These are phyloP conservation scores for Drosophila guanche DNA, from an alignment of 1,140 invertebrate genomes.

Conservation along the genomic window DNA sequence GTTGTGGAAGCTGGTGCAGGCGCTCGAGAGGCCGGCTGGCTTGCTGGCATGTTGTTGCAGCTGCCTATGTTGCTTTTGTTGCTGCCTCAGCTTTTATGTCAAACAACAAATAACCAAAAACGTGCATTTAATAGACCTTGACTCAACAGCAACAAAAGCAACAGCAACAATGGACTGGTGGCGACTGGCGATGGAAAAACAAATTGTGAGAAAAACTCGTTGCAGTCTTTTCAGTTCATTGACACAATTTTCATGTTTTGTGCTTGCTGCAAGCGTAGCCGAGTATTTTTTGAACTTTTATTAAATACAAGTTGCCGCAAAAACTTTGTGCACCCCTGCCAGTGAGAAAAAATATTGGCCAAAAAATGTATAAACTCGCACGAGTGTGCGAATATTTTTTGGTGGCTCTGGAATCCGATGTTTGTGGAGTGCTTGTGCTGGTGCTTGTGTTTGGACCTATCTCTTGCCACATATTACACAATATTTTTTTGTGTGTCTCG, in stretches of 20 bases:
- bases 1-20: conserved; percentile 26
- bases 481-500: conserved; percentile 28
- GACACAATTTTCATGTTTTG: conserved; percentile 63
- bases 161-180: conserved; percentile 5
- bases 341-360: conserved; percentile 6
- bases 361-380: conserved; percentile 13
- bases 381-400: conserved; percentile 11
- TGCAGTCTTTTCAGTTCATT: conserved; percentile 64
- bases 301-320: conserved; percentile 36
- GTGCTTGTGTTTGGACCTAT: conserved; percentile 32
- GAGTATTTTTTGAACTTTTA: conserved; percentile 41
- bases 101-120: conserved; percentile 43
- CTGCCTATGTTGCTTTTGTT: conserved; percentile 13
- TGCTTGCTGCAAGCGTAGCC: neutral
- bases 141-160: conserved; percentile 10
- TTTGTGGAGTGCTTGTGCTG: neutral
- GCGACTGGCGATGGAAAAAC: conserved; percentile 24
- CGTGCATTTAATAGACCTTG: conserved; percentile 69
- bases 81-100: conserved; percentile 29
- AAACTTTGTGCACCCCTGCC: neutral
- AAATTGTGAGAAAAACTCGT: conserved; percentile 52
- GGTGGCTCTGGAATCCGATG: conserved; percentile 9
- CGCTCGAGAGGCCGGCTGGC: too few species aligned
- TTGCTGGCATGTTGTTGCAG: neutral
- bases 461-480: conserved; percentile 53